Evolutionary conservation across 2,888 invertebrate species (phyloP), one percentile per base, ranked within the genome.

Genomic region (Orthonevra nobilis): DNA sequence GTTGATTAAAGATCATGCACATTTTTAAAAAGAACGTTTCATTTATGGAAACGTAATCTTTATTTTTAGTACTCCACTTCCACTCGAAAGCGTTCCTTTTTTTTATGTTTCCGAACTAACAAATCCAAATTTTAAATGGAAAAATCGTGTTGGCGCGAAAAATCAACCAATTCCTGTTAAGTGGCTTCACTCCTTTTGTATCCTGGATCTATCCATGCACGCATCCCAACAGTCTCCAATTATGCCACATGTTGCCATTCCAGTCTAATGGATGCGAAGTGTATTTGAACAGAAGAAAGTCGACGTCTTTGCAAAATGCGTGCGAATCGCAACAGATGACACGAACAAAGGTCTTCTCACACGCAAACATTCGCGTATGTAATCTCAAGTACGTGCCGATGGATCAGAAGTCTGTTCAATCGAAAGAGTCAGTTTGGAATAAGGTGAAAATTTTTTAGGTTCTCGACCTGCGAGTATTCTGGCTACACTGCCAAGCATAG

Each of bases 71-170:
- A n/a, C n/a, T n/a, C n/a, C n/a, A n/a, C n/a, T n/a, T n/a, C n/a
- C n/a, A n/a, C n/a, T n/a, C n/a, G n/a, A n/a, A n/a, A n/a, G n/a
- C n/a, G n/a, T n/a, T n/a, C n/a, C n/a, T n/a, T n/a, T n/a, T n/a
- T n/a, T n/a, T n/a, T n/a, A n/a, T n/a, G n/a, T n/a, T n/a, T 36
- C 26, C 17, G 3, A 15, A 15, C 15, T 3, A 10, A 7, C 5
- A 23, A 10, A 5, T 1, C 26, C n/a, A n/a, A 28, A 9, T 36
- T 28, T 54, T 9, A 73, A 73, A 73, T 73, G 73, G 73, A 73
- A 73, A 44, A 58, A 42, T 73, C 73, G 17, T 73, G 73, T 73
- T 36, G 28, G 7, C 52, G 42, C 28, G 19, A 50, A 44, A 50
- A 52, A 4, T 50, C 38, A 17, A 7, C 20, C 7, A 23, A 40